A percentile compares a stretch with the other conserved stretches of the same genome.
These are phyloP conservation scores for Oxytorus armatus DNA, from an alignment of 2,888 invertebrate genomes.

Conservation along the genomic window DNA sequence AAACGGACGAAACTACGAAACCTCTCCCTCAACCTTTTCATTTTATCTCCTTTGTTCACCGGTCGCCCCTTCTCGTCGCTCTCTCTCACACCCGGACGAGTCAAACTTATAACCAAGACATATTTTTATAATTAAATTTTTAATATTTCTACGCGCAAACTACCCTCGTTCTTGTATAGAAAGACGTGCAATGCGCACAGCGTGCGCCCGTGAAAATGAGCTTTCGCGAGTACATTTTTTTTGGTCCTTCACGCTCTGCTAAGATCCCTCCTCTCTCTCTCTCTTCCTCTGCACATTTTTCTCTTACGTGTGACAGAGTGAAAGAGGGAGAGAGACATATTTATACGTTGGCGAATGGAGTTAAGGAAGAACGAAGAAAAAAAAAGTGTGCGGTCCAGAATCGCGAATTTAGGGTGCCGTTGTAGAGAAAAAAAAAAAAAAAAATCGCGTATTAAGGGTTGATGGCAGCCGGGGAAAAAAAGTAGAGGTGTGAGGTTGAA, in stretches of 20 bases:
- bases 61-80: neutral
- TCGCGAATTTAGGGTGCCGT: slow-evolving; percentile 42
- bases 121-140: slow-evolving; percentile 79
- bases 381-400: slow-evolving; percentile 54
- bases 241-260: slow-evolving; percentile 1
- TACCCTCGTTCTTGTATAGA: slow-evolving; percentile 49
- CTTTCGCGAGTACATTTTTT: slow-evolving; percentile 72
- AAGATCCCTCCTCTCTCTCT: slow-evolving; percentile 12
- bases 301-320: slow-evolving; percentile 7
- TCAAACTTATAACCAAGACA: slow-evolving; percentile 64
- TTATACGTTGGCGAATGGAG: slow-evolving; percentile 19
- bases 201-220: slow-evolving; percentile 74
- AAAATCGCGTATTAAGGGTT: slow-evolving; percentile 42
- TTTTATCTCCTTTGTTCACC: slow-evolving; percentile 21
- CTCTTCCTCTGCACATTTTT: slow-evolving; percentile 27
- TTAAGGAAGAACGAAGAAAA: slow-evolving; percentile 52
- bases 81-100: slow-evolving; percentile 25
- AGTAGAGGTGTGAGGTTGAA: slow-evolving; percentile 34
- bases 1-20: slow-evolving; percentile 29
- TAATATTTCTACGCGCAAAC: slow-evolving; percentile 72
- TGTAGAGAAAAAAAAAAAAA: slow-evolving; percentile 28
- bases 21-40: slow-evolving; percentile 12
- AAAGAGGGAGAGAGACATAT: slow-evolving; percentile 3
- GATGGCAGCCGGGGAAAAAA: slow-evolving; percentile 32
- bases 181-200: slow-evolving; percentile 52